Conservation (phyloP, 2,113 vertebrate species). For the Triplophysa rosa region DNA sequence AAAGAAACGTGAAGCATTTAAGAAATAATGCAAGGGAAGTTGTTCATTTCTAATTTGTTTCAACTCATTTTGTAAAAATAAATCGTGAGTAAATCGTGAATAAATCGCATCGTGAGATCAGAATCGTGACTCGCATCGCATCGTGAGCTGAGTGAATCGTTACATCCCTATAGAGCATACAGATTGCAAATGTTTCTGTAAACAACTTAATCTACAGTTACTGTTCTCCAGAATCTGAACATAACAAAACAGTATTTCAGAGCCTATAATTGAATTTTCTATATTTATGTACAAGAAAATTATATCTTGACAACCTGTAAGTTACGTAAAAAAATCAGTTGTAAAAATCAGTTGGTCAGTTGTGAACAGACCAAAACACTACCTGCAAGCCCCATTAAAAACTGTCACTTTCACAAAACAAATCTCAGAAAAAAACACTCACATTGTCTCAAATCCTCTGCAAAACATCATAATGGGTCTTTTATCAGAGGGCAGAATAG, state of each 20-base stretch:
- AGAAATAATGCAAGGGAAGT: too few relatives aligned
- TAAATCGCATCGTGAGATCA: too few relatives aligned
- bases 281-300: conserved; percentile 19
- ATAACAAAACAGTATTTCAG: not conserved
- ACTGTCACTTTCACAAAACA: conserved; percentile 50
- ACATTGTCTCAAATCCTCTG: conserved; percentile 36
- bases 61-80: too few relatives aligned
- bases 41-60: too few relatives aligned
- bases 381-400: conserved; percentile 20
- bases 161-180: too few relatives aligned
- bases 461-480: conserved; percentile 58
- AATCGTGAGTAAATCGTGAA: too few relatives aligned
- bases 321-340: not conserved
- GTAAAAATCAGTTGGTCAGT: too few relatives aligned
- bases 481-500: conserved; percentile 59
- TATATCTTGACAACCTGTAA: conserved; percentile 2
- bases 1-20: too few relatives aligned
- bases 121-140: too few relatives aligned
- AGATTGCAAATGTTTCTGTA: too few relatives aligned
- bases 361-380: conserved; percentile 5
- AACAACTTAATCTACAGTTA: not conserved
- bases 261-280: not conserved
- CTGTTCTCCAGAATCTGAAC: not conserved
- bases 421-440: conserved; percentile 22
- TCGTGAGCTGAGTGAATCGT: too few relatives aligned